phyloP scores from a whole-genome alignment of 2,888 invertebrate genomes.

The Deroplatys truncata region DNA sequence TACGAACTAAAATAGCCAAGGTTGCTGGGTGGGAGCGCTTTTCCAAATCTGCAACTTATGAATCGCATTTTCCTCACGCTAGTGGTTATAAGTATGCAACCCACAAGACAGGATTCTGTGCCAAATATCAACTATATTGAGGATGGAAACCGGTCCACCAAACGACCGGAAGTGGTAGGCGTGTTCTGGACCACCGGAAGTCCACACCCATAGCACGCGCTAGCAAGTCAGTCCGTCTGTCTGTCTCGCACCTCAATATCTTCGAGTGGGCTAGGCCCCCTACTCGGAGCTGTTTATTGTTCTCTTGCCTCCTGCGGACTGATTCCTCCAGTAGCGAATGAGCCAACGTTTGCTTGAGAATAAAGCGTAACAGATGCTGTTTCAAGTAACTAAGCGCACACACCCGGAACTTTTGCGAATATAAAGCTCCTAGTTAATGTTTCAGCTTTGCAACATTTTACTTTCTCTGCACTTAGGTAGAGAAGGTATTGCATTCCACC shows the following conservation, averaged over 20 bases:
- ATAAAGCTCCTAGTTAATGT: no score
- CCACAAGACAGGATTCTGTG: neutral
- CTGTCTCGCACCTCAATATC: neutral
- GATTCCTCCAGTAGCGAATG: neutral
- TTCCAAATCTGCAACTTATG: no score
- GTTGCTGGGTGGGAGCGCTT: no score
- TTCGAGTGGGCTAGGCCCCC: neutral
- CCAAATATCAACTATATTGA: neutral
- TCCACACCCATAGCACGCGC: neutral
- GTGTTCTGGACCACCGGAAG: constrained; percentile 3
- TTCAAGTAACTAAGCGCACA: no score
- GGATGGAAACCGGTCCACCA: neutral
- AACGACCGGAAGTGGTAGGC: neutral
- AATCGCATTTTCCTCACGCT: neutral
- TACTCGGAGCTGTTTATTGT: neutral
- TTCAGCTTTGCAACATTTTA: no score
- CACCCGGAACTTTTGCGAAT: no score
- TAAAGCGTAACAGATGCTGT: no score
- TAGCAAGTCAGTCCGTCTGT: neutral
- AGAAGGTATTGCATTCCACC: no score
- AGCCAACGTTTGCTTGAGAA: no score
- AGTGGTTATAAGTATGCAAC: neutral
- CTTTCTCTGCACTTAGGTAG: no score
- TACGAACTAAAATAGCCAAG: no score
- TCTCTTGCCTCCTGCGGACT: neutral